Conservation (phyloP, 2,797 vertebrate genomes). For the Chelidonichthys spinosus region DNA sequence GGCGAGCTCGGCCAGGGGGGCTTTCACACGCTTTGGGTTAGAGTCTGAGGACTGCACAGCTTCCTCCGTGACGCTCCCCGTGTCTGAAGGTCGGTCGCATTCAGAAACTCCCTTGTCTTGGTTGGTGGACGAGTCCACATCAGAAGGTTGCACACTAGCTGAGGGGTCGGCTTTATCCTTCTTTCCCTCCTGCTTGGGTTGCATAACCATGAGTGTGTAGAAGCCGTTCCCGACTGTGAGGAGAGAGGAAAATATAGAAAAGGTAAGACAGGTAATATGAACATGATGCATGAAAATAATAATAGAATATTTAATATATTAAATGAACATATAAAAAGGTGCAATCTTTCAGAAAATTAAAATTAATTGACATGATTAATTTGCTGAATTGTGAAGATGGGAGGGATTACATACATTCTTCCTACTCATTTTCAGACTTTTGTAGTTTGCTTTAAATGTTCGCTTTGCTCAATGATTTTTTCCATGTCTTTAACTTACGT, state of each 20-base stretch:
- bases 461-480: too few species aligned
- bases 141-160: too few species aligned
- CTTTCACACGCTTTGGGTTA: neutral
- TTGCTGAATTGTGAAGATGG: too few species aligned
- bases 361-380: too few species aligned
- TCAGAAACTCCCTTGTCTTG: neutral
- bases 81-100: neutral
- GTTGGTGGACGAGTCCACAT: neutral
- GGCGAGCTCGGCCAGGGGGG: neutral
- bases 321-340: too few species aligned
- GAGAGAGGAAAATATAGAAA: neutral
- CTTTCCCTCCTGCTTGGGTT: conserved; percentile 9
- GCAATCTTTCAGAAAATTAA: too few species aligned
- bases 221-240: conserved; percentile 56
- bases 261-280: too few species aligned
- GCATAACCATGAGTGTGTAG: conserved; percentile 65
- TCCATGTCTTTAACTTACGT: conserved; percentile 62
- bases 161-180: neutral
- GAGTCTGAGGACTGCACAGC: conserved; percentile 17
- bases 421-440: too few species aligned
- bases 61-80: conserved; percentile 51
- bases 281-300: too few species aligned
- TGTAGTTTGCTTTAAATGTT: too few species aligned
- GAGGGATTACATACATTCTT: too few species aligned
- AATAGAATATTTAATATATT: too few species aligned